Evolutionary conservation across 2,113 vertebrate species (phyloP).

Genomic region (Trachemys scripta): DNA sequence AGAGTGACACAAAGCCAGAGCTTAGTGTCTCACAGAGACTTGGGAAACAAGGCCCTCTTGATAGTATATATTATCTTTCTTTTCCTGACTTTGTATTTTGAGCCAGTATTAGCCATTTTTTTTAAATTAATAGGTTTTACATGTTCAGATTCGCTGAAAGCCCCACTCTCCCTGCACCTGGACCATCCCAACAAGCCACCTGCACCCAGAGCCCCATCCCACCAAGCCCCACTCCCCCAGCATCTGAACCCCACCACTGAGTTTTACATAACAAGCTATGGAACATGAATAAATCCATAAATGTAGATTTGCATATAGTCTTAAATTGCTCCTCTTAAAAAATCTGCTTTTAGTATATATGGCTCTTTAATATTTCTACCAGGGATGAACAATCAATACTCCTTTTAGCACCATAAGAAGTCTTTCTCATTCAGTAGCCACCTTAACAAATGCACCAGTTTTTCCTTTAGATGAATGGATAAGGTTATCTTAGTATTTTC

Average conservation of each 20-base stretch:
- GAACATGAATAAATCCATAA: neutral
- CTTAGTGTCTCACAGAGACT: neutral
- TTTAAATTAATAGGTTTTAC: neutral
- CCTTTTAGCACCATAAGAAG: neutral
- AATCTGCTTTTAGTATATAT: neutral
- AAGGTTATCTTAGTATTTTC: neutral
- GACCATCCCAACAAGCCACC: too few species aligned
- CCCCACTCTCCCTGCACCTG: too few species aligned
- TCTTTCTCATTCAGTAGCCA: neutral
- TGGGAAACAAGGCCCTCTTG: neutral
- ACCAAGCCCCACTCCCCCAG: too few species aligned
- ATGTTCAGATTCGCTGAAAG: neutral
- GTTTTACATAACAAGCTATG: neutral
- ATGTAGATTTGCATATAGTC: neutral
- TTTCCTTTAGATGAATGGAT: neutral
- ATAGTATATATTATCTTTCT: neutral
- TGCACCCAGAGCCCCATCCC: fast-evolving
- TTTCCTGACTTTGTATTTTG: neutral
- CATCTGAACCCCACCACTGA: too few species aligned
- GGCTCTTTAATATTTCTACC: neutral
- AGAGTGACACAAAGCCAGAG: neutral
- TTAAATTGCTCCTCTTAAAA: neutral
- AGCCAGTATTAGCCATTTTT: neutral
- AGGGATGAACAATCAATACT: neutral
- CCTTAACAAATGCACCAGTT: neutral